Conservation (phyloP, 2,888 invertebrate genomes). For the Ichneumon xanthorius region DNA sequence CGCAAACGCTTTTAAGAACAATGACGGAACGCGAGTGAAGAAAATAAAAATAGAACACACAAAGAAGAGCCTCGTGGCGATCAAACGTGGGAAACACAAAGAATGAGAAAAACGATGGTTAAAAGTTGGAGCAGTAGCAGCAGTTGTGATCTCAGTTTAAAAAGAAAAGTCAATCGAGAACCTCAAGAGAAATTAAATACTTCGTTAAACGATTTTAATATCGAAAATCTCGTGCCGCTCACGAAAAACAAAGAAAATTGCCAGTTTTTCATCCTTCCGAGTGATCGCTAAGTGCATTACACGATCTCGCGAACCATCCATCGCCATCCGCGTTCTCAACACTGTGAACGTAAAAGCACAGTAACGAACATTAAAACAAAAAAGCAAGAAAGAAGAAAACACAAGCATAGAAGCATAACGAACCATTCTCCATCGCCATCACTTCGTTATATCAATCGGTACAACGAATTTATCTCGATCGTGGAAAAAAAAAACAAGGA, state of each 20-base stretch:
- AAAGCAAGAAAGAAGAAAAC: slow-evolving; percentile 20
- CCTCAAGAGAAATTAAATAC: not conserved
- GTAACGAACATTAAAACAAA: slow-evolving; percentile 31
- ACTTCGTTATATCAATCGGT: slow-evolving; percentile 65
- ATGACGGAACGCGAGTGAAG: slow-evolving; percentile 32
- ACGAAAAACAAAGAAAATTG: slow-evolving; percentile 8
- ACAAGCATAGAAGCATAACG: slow-evolving; percentile 35
- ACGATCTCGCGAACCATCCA: slow-evolving; percentile 25
- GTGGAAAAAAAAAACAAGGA: slow-evolving; percentile 28
- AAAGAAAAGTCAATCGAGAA: slow-evolving; percentile 1
- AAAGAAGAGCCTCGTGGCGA: not conserved
- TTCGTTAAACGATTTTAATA: slow-evolving; percentile 32
- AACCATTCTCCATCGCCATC: slow-evolving; percentile 61
- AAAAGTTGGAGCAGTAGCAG: not conserved
- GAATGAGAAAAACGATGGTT: slow-evolving; percentile 11
- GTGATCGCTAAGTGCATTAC: slow-evolving; percentile 30
- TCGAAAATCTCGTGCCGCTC: slow-evolving; percentile 33
- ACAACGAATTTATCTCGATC: slow-evolving; percentile 71
- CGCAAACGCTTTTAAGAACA: slow-evolving; percentile 8
- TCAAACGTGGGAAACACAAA: not conserved
- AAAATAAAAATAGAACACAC: not conserved
- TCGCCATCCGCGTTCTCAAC: slow-evolving; percentile 24
- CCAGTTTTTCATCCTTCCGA: slow-evolving; percentile 32
- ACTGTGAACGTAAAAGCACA: slow-evolving; percentile 8
- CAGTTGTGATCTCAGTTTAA: not conserved